Conservation (phyloP, 2,797 vertebrate species). For the Epinephelus malabaricus region DNA sequence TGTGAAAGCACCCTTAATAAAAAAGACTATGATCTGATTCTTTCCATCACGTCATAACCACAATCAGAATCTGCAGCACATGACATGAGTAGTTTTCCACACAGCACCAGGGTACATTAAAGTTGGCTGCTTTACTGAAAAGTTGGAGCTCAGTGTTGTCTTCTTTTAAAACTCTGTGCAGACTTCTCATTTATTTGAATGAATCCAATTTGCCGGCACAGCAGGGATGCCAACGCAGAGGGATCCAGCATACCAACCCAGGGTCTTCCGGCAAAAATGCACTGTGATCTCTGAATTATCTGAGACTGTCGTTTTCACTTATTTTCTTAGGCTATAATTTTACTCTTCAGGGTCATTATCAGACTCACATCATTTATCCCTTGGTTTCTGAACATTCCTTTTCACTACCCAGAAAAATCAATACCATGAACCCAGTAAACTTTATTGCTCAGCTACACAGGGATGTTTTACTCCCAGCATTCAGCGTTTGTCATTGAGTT, state of each 20-base stretch:
- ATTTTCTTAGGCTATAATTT: neutral
- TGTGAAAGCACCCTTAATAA: too few relatives aligned
- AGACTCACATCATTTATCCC: neutral
- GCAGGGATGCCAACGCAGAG: neutral
- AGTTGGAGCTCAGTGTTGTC: too few relatives aligned
- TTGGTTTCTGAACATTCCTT: neutral
- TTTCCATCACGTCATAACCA: too few relatives aligned
- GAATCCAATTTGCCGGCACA: too few relatives aligned
- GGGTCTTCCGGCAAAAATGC: neutral
- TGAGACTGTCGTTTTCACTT: neutral
- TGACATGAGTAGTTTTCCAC: too few relatives aligned
- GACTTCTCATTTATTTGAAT: too few relatives aligned
- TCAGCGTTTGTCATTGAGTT: conserved; percentile 21
- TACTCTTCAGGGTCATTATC: neutral
- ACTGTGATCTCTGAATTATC: neutral
- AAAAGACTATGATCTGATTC: too few relatives aligned
- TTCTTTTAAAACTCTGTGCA: too few relatives aligned
- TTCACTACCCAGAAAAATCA: conserved; percentile 16
- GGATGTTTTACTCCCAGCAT: conserved; percentile 5
- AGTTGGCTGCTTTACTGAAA: too few relatives aligned
- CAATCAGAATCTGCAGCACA: too few relatives aligned
- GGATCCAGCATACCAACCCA: neutral
- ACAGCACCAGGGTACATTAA: too few relatives aligned
- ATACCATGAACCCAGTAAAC: conserved; percentile 4
- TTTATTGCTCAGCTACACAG: neutral